Evolutionary conservation across 2,797 vertebrate genomes (phyloP), one percentile per base, ranked within the genome.

Genomic region (Pteropus rufus): DNA sequence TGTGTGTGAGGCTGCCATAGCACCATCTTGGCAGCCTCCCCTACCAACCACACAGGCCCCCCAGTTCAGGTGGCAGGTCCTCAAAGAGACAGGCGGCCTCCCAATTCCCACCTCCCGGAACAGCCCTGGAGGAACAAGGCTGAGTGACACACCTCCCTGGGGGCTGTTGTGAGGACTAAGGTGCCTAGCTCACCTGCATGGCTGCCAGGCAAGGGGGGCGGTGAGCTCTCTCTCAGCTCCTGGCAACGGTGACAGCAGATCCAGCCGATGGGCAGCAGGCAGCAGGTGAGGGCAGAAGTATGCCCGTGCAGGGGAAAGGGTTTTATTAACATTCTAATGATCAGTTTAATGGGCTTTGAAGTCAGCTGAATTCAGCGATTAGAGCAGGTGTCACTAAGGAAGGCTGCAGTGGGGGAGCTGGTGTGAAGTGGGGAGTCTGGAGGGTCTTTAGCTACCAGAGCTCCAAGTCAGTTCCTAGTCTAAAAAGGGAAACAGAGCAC

Each of bases 261-360:
- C n/a, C 24, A 26, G 52, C 15, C 34, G 62, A 82, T 21, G 14
- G 52, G 41, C 58, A 76, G 82, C 9, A 12, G 49, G 58, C 18
- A 21, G 54, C 26, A 14, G 49, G 46, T 2, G 0, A 76, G 81
- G 76, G n/a, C 0, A 4, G 85, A 58, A 0, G n/a, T 58, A 58
- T 52, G 77, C 52, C 31, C 41, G 2, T 46, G 60, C 34, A 23
- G 67, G 52, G 73, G 26, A 58, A 49, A 81, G 39, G 88, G 56
- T 56, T 76, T 86, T 69, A 62, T 89, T 85, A 49, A 65, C 56
- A 65, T 93, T 12, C 29, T 58, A 58, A 54, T 36, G 44, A 69
- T 77, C 4, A 0, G 39, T 34, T 64, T 81, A 52, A 60, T 26
- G 52, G 89, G 56, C 80, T 94, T 89, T 73, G 80, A 92, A 73